A percentile compares a stretch with the other conserved stretches of the same genome.
Evolutionary conservation across 2,888 invertebrate species (phyloP).

Genomic region (Periphyllus acericola): DNA sequence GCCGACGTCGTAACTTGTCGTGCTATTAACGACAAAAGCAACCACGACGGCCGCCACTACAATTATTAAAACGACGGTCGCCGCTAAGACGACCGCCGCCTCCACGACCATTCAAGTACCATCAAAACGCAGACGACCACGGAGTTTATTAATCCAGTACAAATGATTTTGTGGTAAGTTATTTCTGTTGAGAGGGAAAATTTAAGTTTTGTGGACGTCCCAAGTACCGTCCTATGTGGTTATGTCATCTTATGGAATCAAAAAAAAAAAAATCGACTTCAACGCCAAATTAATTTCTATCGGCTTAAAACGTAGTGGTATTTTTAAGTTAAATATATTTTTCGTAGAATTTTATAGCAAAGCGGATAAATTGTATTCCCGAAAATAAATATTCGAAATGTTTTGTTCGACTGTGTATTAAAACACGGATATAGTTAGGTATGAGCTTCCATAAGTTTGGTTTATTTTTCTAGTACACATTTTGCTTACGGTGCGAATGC

Average conservation of each 20-base stretch:
- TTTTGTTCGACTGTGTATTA: too few relatives aligned
- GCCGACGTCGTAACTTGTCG: constrained; percentile 54
- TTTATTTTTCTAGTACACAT: not conserved
- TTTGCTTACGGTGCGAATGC: not conserved
- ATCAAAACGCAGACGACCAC: constrained; percentile 35
- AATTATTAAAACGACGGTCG: constrained; percentile 45
- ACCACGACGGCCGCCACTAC: constrained; percentile 52
- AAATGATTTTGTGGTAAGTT: constrained; percentile 58
- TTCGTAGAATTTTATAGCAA: too few relatives aligned
- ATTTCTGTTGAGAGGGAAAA: not conserved
- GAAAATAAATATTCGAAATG: too few relatives aligned
- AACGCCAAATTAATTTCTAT: too few relatives aligned
- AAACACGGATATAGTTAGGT: not conserved
- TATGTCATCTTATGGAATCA: too few relatives aligned
- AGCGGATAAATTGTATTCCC: too few relatives aligned
- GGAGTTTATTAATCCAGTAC: constrained; percentile 28
- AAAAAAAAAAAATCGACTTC: too few relatives aligned
- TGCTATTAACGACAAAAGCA: constrained; percentile 50
- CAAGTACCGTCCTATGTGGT: too few relatives aligned
- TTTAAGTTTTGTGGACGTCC: too few relatives aligned
- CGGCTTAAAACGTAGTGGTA: too few relatives aligned
- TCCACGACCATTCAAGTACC: constrained; percentile 2
- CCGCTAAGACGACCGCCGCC: constrained; percentile 53
- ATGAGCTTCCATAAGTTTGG: not conserved
- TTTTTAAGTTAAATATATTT: too few relatives aligned